Base-by-base conservation (phyloP, 1,140 invertebrate species). In the Megalopta genalis region DNA sequence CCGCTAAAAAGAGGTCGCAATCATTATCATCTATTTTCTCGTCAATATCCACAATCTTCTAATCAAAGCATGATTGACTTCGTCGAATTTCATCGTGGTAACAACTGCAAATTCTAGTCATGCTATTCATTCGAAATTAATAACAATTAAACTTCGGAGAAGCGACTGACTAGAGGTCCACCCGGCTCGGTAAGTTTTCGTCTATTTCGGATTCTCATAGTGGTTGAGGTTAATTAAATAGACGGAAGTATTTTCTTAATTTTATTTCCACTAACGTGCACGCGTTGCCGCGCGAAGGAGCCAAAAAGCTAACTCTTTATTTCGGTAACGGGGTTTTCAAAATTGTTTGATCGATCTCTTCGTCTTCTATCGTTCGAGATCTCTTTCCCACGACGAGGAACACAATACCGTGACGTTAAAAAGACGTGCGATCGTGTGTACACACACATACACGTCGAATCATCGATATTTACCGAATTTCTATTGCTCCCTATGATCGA, bases 1-100 rank as follows among this genome's bases (percentile, higher is more conserved):
- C 59, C 66, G 84, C 92, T 93, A 77, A 60, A 88, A 87, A 81
- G 80, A 18, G n/a, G 8, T 57, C 21, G 54, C n/a, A 32, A 52
- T 39, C 42, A 71, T 39, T 59, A 71, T 67, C 16, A 10, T 63
- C 16, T 52, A 52, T 52, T 16, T 52, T 21, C 49, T 52, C 14
- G 6, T 52, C 14, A 12, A 12, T 46, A 46, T 46, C 42, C 42
- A 46, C 42, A 52, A 52, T 52, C 16, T 52, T 21, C 18, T 5
- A 18, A 52, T 52, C 16, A 52, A 52, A 18, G 18, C 49, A 3
- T 3, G 6, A 52, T 14, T 52, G 14, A 21, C 2, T 52, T 1
- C 5, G 18, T 7, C 18, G 49, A 21, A 52, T 52, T 21, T 18
- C 16, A 52, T 52, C 49, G 16, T 46, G 12, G 32, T 32, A 32